phyloP scores from a whole-genome alignment of 2,113 vertebrate species.

The Onychorhynchus coronatus region DNA sequence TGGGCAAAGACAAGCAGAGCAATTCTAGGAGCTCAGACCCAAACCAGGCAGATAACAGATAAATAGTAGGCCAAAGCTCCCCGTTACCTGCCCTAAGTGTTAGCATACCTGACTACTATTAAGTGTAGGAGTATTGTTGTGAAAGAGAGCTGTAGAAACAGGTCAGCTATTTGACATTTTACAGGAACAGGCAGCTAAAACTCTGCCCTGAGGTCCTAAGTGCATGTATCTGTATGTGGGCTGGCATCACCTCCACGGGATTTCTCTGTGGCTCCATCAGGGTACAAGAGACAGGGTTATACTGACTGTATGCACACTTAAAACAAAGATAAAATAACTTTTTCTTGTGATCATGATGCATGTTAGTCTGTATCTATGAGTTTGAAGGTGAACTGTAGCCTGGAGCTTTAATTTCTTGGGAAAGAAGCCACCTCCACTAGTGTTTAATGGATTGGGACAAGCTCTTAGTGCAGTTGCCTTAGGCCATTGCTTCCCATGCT shows the following conservation, averaged over 20 bases:
- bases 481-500: neutral
- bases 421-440: conserved; percentile 4
- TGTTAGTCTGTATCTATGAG: neutral
- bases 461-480: neutral
- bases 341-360: neutral
- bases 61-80: neutral
- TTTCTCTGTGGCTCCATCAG: neutral
- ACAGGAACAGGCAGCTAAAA: neutral
- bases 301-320: neutral
- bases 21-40: neutral
- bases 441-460: conserved; percentile 53
- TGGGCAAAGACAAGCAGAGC: neutral
- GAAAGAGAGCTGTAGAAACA: neutral
- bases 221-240: neutral
- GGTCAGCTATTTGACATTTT: neutral
- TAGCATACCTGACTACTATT: neutral
- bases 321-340: neutral
- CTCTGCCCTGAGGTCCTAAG: neutral
- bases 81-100: neutral
- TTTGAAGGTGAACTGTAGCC: conserved; percentile 46
- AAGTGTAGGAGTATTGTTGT: neutral
- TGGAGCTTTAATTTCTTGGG: conserved; percentile 1
- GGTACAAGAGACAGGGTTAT: neutral
- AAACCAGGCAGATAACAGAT: neutral
- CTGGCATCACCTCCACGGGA: neutral